Conservation (phyloP, 2,797 vertebrate genomes). For the Vireo griseus region DNA sequence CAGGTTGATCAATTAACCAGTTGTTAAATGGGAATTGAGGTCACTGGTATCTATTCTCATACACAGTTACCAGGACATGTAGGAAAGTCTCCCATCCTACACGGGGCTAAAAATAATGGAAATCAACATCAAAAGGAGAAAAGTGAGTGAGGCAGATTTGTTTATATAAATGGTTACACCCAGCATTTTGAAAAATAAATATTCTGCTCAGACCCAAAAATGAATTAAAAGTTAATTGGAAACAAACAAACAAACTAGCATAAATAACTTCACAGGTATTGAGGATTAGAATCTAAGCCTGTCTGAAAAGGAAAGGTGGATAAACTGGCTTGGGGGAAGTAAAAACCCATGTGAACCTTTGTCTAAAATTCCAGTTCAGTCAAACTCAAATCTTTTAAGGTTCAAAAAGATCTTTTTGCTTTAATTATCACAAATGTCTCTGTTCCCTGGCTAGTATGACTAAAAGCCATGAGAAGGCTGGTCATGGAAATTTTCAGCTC, state of each 20-base stretch:
- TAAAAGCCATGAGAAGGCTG: constrained; percentile 40
- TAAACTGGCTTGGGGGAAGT: constrained; percentile 37
- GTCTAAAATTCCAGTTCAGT: constrained; percentile 46
- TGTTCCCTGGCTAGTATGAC: constrained; percentile 24
- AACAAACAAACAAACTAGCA: constrained; percentile 49
- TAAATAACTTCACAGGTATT: constrained; percentile 49
- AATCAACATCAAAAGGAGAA: constrained; percentile 50
- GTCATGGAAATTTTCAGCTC: not conserved
- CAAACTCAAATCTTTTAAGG: constrained; percentile 33
- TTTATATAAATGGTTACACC: constrained; percentile 43
- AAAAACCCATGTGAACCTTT: constrained; percentile 50
- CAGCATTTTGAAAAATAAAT: constrained; percentile 48
- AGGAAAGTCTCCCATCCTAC: not conserved
- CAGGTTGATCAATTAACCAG: not conserved
- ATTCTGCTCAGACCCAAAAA: constrained; percentile 18
- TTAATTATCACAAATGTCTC: constrained; percentile 38
- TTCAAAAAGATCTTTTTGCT: constrained; percentile 54
- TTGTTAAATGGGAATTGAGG: not conserved
- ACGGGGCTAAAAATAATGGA: not conserved
- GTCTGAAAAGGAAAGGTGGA: constrained; percentile 28
- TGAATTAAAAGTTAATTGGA: constrained; percentile 42
- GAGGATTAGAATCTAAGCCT: constrained; percentile 42
- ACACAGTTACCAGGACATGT: not conserved
- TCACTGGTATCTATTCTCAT: not conserved
- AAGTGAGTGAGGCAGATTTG: constrained; percentile 31